Base-by-base conservation (phyloP, 2,113 vertebrate species). In the Oreochromis niloticus region DNA sequence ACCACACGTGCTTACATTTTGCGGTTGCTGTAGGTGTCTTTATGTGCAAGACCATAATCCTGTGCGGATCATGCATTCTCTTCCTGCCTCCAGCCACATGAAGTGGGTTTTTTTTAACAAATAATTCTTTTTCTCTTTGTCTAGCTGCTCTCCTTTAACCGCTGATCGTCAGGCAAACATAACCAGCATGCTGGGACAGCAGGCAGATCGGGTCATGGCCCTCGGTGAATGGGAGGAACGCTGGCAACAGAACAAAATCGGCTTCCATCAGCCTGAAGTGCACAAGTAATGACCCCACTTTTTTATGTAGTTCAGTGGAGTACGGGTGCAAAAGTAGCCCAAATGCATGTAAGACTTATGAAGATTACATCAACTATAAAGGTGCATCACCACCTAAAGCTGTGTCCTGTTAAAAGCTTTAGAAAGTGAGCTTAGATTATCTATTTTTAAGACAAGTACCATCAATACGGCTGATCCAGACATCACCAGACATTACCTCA, bases 191-290 rank as follows among this genome's bases (percentile, higher is more conserved):
- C 34, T 93, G 93, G 83, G 46, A 9, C 59, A 82, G 4, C 97
- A 97, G 88, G 93, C 88, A 8, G 85, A 95, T 11, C 95, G 88
- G 41, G 93, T 95, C 32, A 81, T 98, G 91, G 91, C 93, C 0
- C 81, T 96, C 16, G 91, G 93, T 27, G 97, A 98, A 48, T 99
- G 98, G 98, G 95, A 95, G 82, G 78, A 94, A 1, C 96, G 95
- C 30, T 98, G 98, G 98, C 88, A 96, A 48, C 68, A 41, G n/a
- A 90, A 50, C 1, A 92, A 88, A 5, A 97, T 81, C 8, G 80
- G 89, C 14, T 99, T 98, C 83, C 98, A 99, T 89, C 94, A 96
- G 68, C 91, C 94, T 0, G 30, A 92, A 30, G 89, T 96, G 22
- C 93, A 98, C 85, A 91, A 83, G 98, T 98, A 97, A 83, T 94